Evolutionary conservation across 2,113 vertebrate genomes (phyloP).

Genomic region (Pipra filicauda): DNA sequence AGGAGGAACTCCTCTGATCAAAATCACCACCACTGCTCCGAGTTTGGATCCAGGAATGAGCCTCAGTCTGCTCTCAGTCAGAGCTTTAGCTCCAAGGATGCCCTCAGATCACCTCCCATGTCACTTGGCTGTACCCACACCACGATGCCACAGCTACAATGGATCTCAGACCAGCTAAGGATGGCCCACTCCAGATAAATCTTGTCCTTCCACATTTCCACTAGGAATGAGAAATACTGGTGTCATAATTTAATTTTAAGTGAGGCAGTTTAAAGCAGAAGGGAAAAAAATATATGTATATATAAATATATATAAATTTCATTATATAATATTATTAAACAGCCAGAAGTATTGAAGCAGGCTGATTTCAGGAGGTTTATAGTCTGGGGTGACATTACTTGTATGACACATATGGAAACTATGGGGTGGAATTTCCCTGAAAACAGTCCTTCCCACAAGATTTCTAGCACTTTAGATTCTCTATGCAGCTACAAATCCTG

Average conservation of each 20-base stretch:
- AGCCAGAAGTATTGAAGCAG: neutral
- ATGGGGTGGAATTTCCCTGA: slow-evolving; percentile 41
- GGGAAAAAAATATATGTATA: neutral
- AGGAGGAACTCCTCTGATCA: neutral
- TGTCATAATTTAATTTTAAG: neutral
- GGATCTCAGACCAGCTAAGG: neutral
- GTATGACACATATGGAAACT: neutral
- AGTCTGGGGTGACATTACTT: slow-evolving; percentile 17
- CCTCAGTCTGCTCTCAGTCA: neutral
- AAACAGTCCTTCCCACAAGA: slow-evolving; percentile 40
- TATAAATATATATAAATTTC: neutral
- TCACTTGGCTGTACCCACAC: neutral
- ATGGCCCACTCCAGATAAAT: neutral
- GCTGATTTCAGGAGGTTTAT: neutral
- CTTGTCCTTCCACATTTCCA: neutral
- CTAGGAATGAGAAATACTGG: neutral
- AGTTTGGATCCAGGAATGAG: neutral
- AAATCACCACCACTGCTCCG: neutral
- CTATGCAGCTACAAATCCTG: neutral
- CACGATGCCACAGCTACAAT: neutral
- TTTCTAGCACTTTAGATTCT: slow-evolving; percentile 28
- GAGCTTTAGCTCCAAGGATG: neutral
- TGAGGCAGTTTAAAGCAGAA: neutral
- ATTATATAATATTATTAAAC: neutral
- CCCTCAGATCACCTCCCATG: neutral